These are phyloP conservation scores for Mastomys natalensis DNA, from an alignment of 2,113 vertebrate genomes.

Conservation along the genomic window DNA sequence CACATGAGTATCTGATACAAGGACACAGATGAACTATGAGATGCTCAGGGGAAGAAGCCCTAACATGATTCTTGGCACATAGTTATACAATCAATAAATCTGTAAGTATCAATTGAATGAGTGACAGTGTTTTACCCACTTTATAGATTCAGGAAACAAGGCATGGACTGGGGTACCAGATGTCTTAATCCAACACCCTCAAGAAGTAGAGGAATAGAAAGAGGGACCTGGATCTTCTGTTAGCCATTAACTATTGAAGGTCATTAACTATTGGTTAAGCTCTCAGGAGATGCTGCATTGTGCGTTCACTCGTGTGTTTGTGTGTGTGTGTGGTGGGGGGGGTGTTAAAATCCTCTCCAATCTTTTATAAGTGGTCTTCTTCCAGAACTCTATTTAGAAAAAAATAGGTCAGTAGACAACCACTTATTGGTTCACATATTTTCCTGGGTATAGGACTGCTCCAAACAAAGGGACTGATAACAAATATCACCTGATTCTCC, in stretches of 20 bases:
- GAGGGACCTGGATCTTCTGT: not conserved
- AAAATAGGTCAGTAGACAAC: not conserved
- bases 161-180: not conserved
- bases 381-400: constrained; percentile 15
- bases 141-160: not conserved
- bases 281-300: not conserved
- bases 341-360: constrained; percentile 7
- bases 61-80: not conserved
- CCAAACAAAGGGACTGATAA: not conserved
- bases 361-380: not conserved
- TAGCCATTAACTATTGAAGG: not conserved
- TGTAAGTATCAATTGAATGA: not conserved
- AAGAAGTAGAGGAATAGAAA: not conserved
- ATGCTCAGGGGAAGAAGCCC: not conserved
- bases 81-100: constrained; percentile 13
- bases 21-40: not conserved
- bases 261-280: not conserved
- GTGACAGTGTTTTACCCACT: not conserved
- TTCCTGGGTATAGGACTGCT: not conserved
- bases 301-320: not conserved
- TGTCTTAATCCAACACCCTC: not conserved
- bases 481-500: not conserved
- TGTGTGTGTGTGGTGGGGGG: not conserved
- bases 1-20: not conserved
- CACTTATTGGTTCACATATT: not conserved